Conservation (phyloP, 2,888 invertebrate genomes). For the Philereme vetulata region DNA sequence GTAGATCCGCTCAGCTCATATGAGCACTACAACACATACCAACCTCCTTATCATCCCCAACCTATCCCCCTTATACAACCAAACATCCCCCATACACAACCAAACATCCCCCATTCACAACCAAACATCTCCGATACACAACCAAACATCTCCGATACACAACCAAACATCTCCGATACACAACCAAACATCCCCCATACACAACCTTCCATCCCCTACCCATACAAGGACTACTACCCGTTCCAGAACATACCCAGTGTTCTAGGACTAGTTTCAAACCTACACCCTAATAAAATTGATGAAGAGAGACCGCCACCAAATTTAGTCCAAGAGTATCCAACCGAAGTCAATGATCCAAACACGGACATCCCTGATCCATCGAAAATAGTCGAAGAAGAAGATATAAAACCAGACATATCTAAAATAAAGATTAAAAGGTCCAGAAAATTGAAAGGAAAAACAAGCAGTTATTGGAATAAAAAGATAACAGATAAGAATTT, state of each 20-base stretch:
- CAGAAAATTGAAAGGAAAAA: slow-evolving; percentile 43
- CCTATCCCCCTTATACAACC: background rate
- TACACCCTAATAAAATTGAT: too few relatives aligned
- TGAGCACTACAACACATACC: slow-evolving; percentile 40
- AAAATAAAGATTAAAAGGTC: slow-evolving; percentile 37
- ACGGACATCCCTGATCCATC: background rate
- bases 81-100: slow-evolving; percentile 31
- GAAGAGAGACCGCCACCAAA: too few relatives aligned
- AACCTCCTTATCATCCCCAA: slow-evolving; percentile 15
- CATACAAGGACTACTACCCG: slow-evolving; percentile 44
- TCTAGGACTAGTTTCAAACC: background rate
- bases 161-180: slow-evolving; percentile 11
- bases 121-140: slow-evolving; percentile 4
- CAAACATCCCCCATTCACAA: slow-evolving; percentile 29
- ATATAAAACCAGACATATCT: slow-evolving; percentile 43
- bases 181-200: background rate
- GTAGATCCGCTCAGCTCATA: slow-evolving; percentile 65
- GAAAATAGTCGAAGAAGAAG: slow-evolving; percentile 18
- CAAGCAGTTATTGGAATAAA: slow-evolving; percentile 64
- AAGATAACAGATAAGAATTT: slow-evolving; percentile 67
- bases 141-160: slow-evolving; percentile 8
- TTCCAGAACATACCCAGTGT: slow-evolving; percentile 16
- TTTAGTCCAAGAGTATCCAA: background rate
- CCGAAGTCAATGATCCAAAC: background rate
- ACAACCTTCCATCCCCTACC: slow-evolving; percentile 25